Base-by-base conservation (phyloP, 2,113 vertebrate species). In the Chrysemys picta region DNA sequence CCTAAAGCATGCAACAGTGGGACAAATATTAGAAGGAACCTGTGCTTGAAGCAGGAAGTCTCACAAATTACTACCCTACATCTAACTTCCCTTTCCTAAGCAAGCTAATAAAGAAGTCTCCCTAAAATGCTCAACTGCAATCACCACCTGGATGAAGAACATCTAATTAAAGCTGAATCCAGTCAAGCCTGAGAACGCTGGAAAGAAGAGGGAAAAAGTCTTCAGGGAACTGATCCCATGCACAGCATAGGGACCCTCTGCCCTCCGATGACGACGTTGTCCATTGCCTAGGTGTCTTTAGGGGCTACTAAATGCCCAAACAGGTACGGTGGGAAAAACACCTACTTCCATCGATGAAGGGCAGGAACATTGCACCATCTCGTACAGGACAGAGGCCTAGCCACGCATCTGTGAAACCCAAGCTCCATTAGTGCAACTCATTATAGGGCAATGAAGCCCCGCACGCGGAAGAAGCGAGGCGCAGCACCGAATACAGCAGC, bases 361-460 rank as follows among this genome's bases (percentile, higher is more conserved):
- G 22, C 25, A 11, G 9, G 56, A 25, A 25, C 56, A 11, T 5
- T 10, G 22, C 54, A 89, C 85, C 97, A 93, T 94, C 95, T 92
- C 94, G 94, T 91, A 69, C 81, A n/a, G 93, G 91, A 10, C 47
- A 50, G 84, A 6, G 56, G 10, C 5, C 3, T 52, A 69, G 6
- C 8, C 29, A 1, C 3, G 0, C 0, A 1, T 1, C 38, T 59
- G 2, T 1, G 3, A 29, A 62, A 65, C 4, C 31, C 42, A 69
- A 4, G 31, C 5, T 4, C 25, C 6, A 2, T 3, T 0, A 49
- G 0, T 1, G 9, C n/a, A 3, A 54, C 31, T 25, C n/a, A 52
- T 0, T 3, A 45, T 4, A 19, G 3, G 5, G 5, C 49, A 52
- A 4, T 45, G 12, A n/a, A 49, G 1, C 19, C 47, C 3, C 16